Percentiles rank a stretch among this genome's conserved stretches.
Conservation (phyloP, 2,797 vertebrate genomes). For the Girardinus metallicus region DNA sequence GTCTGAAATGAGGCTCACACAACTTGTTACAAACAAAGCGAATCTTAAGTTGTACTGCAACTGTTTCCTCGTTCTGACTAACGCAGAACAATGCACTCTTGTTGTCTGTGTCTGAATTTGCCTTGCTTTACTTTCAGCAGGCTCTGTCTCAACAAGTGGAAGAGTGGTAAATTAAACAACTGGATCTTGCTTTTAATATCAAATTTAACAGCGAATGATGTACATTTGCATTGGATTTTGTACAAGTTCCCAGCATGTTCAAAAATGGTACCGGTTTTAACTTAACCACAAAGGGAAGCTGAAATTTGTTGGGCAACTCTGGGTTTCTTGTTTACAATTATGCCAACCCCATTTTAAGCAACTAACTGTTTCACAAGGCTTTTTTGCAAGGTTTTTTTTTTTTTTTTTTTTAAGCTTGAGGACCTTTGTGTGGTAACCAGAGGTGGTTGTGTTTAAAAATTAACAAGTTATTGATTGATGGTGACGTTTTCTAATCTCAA, state of each 20-base stretch:
- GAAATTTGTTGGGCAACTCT: conserved; percentile 57
- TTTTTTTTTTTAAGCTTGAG: not conserved
- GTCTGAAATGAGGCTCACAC: not conserved
- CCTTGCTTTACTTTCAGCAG: conserved; percentile 57
- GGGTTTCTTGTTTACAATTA: conserved; percentile 59
- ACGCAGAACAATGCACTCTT: conserved; percentile 1
- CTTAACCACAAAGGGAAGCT: conserved; percentile 56
- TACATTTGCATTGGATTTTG: conserved; percentile 26
- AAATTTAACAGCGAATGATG: conserved; percentile 14
- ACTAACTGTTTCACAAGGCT: conserved; percentile 68
- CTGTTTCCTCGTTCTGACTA: conserved; percentile 8
- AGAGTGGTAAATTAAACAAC: conserved; percentile 57
- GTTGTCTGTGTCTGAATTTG: conserved; percentile 19
- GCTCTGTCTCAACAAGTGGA: conserved; percentile 48
- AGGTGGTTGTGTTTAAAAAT: conserved; percentile 19
- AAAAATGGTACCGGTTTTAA: conserved; percentile 41
- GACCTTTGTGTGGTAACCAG: conserved; percentile 23
- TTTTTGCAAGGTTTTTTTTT: not conserved
- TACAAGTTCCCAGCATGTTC: conserved; percentile 54
- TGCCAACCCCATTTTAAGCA: conserved; percentile 39
- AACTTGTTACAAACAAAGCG: conserved; percentile 25
- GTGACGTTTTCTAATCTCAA: conserved; percentile 19
- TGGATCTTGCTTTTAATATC: conserved; percentile 7
- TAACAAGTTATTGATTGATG: conserved; percentile 36
- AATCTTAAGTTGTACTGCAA: not conserved